Conservation (phyloP, 1,140 invertebrate genomes). For the Mizuhopecten yessoensis region DNA sequence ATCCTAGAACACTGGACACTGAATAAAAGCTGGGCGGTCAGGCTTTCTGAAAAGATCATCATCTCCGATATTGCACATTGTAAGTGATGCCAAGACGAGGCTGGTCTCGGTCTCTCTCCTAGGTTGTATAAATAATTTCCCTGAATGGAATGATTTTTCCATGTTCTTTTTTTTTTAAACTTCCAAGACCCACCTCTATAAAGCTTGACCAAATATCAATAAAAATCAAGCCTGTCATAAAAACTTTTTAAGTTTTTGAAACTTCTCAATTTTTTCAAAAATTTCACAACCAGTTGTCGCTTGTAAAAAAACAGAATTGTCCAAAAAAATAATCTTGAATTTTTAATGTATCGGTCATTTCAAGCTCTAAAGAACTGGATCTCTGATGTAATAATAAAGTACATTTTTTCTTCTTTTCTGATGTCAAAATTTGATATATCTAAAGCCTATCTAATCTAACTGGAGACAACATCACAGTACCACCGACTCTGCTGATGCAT, state of each 20-base stretch:
- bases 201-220: neutral
- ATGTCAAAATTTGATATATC: neutral
- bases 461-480: constrained; percentile 1
- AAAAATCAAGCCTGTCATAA: no score
- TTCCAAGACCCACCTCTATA: constrained; percentile 7
- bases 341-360: neutral
- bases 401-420: neutral
- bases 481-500: neutral
- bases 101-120: constrained; percentile 11
- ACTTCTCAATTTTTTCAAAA: neutral
- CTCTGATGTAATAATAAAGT: neutral
- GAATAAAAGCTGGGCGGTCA: neutral
- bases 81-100: neutral
- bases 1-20: neutral
- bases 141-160: constrained; percentile 38
- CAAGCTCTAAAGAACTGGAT: neutral
- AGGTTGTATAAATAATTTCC: constrained; percentile 19
- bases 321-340: no score
- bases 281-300: no score
- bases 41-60: neutral
- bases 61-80: constrained; percentile 33
- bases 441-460: neutral
- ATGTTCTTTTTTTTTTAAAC: neutral
- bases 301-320: no score
- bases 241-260: neutral